These are phyloP conservation scores for Nesidiocoris tenuis DNA, from an alignment of 2,888 invertebrate species.

Conservation along the genomic window DNA sequence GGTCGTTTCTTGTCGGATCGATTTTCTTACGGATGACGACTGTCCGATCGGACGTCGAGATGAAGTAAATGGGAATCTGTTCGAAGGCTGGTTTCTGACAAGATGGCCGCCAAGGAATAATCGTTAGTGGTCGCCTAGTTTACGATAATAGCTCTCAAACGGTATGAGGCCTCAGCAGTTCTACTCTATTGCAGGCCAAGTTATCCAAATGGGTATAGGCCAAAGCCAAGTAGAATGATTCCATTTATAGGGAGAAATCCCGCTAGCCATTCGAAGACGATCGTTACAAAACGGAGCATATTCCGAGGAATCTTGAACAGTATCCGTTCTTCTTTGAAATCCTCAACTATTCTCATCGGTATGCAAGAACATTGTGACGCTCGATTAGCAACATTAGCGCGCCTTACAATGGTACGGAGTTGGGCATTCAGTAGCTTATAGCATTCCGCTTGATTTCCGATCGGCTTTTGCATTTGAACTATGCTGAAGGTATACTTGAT, in stretches of 20 bases:
- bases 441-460: no score
- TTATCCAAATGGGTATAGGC: constrained; percentile 33
- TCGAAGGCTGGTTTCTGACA: constrained; percentile 2
- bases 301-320: neutral
- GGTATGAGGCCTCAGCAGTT: constrained; percentile 1
- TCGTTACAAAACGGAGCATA: constrained; percentile 36
- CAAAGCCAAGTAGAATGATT: constrained; percentile 15
- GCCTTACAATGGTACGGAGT: no score
- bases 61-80: neutral
- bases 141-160: constrained; percentile 33
- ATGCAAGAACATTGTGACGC: no score
- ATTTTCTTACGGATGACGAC: constrained; percentile 16
- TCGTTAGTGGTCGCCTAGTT: constrained; percentile 19
- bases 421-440: no score
- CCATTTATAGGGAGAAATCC: constrained; percentile 39
- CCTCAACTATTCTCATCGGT: neutral
- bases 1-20: constrained; percentile 1
- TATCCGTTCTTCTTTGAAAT: constrained; percentile 30
- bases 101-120: constrained; percentile 25
- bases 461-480: no score
- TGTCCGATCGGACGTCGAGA: neutral
- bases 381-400: no score
- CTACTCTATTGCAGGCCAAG: constrained; percentile 4
- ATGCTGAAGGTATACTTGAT: no score
- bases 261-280: neutral